These are phyloP conservation scores for Epizoanthus stellaris DNA, from an alignment of 92 coral and sea anemone species.

Conservation along the genomic window DNA sequence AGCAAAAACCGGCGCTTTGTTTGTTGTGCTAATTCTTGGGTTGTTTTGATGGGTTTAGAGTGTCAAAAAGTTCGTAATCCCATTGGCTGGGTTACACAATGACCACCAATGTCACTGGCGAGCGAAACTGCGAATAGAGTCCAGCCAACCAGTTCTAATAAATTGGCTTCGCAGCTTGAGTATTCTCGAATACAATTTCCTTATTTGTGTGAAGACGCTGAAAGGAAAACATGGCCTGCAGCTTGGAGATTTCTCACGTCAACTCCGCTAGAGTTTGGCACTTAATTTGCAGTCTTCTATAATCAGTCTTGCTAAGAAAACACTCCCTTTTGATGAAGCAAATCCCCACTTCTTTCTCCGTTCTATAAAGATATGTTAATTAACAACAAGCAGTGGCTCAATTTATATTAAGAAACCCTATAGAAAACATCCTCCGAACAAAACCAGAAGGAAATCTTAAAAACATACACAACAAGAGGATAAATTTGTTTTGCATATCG, in stretches of 20 bases:
- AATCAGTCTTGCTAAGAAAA: not conserved
- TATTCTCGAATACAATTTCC: conserved; percentile 6
- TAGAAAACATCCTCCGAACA: conserved; percentile 2
- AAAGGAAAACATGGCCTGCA: conserved; percentile 28
- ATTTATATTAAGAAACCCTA: conserved; percentile 14
- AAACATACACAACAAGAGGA: conserved; percentile 8
- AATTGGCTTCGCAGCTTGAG: conserved; percentile 31
- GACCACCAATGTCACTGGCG: conserved; percentile 21
- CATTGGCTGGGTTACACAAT: conserved; percentile 35
- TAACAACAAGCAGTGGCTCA: conserved; percentile 11
- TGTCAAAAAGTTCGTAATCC: conserved; percentile 36
- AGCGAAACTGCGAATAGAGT: conserved; percentile 30
- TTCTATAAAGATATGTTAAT: conserved; percentile 9
- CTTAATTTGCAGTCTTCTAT: conserved; percentile 16
- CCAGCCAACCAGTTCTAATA: conserved; percentile 27
- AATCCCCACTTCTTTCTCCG: not conserved
- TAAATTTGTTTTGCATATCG: not conserved
- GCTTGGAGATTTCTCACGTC: conserved; percentile 35
- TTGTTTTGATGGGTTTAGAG: conserved; percentile 45
- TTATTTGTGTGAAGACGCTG: conserved; percentile 1
- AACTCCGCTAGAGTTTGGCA: not conserved
- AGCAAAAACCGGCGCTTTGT: conserved; percentile 43
- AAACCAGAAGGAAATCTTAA: conserved; percentile 27
- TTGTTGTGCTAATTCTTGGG: conserved; percentile 44
- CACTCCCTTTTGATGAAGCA: conserved; percentile 15